Conservation (phyloP, 2,888 invertebrate genomes). For the Synergus umbraculus region DNA sequence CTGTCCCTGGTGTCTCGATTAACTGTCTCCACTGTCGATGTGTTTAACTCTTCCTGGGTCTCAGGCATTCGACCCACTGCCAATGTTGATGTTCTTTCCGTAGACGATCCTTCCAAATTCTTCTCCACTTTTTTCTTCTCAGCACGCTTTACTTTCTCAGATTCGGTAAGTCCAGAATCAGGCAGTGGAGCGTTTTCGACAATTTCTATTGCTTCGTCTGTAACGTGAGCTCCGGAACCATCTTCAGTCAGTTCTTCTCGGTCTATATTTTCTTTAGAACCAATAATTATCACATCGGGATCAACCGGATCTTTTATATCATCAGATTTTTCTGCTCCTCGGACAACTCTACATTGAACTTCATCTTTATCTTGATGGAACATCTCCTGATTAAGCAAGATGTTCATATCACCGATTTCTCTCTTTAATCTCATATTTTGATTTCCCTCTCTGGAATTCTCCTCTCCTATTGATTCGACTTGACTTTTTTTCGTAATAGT, state of each 20-base stretch:
- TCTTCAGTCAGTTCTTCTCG: constrained; percentile 21
- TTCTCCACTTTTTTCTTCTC: not conserved
- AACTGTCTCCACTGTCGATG: not conserved
- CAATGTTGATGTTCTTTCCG: not conserved
- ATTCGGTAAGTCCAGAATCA: not conserved
- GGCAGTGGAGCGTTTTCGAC: not conserved
- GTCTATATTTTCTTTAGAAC: not conserved
- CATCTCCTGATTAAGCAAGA: constrained; percentile 66
- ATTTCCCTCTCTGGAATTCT: constrained; percentile 2
- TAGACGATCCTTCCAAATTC: not conserved
- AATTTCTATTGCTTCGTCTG: constrained; percentile 18
- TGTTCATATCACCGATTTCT: constrained; percentile 51
- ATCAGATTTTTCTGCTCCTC: constrained; percentile 47
- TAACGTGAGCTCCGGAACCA: constrained; percentile 4
- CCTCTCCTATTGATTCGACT: not conserved
- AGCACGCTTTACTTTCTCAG: constrained; percentile 1
- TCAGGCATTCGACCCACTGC: not conserved
- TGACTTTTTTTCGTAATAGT: not conserved
- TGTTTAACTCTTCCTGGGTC: constrained; percentile 8
- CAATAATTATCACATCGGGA: not conserved
- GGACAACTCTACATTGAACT: constrained; percentile 65
- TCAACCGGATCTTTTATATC: not conserved
- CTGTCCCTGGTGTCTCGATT: constrained; percentile 9
- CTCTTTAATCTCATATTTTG: constrained; percentile 52
- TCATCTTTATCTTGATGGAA: constrained; percentile 65